Percentiles rank a stretch among this genome's conserved stretches.
Evolutionary conservation across 2,888 invertebrate genomes (phyloP).

Genomic region (Catocala fraxini): DNA sequence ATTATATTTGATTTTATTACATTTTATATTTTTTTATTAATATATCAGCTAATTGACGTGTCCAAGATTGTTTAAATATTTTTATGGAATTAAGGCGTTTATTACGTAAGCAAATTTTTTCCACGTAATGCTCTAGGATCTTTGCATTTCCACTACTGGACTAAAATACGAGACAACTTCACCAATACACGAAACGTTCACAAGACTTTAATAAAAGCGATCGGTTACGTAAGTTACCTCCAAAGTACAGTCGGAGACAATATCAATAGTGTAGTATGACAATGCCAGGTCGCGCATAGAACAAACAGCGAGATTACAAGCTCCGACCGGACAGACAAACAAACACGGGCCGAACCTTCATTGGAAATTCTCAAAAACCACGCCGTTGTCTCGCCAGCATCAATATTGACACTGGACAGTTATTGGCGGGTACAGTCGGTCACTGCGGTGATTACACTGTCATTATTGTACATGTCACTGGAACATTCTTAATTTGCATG

Average conservation of each 20-base stretch:
- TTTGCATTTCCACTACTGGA: too few relatives aligned
- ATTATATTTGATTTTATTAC: too few relatives aligned
- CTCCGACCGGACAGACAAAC: constrained; percentile 66
- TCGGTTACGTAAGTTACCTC: not conserved
- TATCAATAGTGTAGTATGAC: constrained; percentile 43
- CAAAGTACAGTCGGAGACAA: constrained; percentile 26
- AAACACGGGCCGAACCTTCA: constrained; percentile 74
- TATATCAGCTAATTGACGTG: too few relatives aligned
- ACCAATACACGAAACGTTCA: too few relatives aligned
- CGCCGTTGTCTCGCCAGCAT: constrained; percentile 78
- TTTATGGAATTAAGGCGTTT: too few relatives aligned
- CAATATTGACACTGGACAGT: constrained; percentile 82
- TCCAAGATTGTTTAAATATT: too few relatives aligned
- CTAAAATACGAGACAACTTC: too few relatives aligned
- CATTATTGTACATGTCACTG: not conserved
- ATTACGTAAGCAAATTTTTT: too few relatives aligned
- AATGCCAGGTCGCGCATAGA: constrained; percentile 39
- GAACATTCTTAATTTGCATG: too few relatives aligned
- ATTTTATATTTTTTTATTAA: too few relatives aligned
- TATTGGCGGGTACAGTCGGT: constrained; percentile 76
- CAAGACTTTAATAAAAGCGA: not conserved
- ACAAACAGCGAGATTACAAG: constrained; percentile 69
- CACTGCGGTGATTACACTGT: constrained; percentile 31
- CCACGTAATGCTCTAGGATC: too few relatives aligned
- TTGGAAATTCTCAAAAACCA: constrained; percentile 85